Evolutionary conservation across 2,797 vertebrate species (phyloP), one percentile per base, ranked within the genome.

Genomic region (Babyrousa celebensis): DNA sequence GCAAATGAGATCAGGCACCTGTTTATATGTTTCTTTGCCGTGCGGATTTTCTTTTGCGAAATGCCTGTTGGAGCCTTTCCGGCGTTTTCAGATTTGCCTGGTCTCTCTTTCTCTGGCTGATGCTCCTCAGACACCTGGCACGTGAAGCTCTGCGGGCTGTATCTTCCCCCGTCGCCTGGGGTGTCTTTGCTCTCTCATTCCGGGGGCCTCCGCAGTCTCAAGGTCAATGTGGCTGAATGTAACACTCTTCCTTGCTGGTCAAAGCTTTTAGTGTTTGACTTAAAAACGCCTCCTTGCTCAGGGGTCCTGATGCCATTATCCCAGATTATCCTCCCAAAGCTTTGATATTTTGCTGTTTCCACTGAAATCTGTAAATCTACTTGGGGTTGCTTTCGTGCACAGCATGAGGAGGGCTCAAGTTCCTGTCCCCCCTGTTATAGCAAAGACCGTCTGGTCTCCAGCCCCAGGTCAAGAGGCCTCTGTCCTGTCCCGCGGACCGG

Each of bases 91-190:
- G 21, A 25, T 32, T 6, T 0, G 1, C 7, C 3, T 6, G 0
- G 1, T 14, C 16, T 20, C 27, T 32, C 29, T 40, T 25, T 48
- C 54, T 2, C 43, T 8, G 1, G 54, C 1, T 2, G 32, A 0
- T 0, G 1, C 8, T 15, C 15, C 1, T 2, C 8, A 0, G 0
- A 4, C 6, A 0, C 18, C 70, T 27, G 25, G 1, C 3, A 9
- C 1, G 0, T 0, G 0, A 14, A 27, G 78, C 14, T 83, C n/a
- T 43, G 17, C 1, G 18, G 20, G 70, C 18, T 17, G 1, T 3
- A 12, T 6, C 43, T 40, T 9, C 11, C 71, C 43, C 6, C 1
- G 10, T 0, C 7, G 12, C 17, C 11, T 1, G 18, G 71, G 16
- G 3, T 8, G 12, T 21, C 48, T 79, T 54, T 40, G 36, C 3